Percentiles rank a stretch among this genome's conserved stretches.
Evolutionary conservation across 2,888 invertebrate genomes (phyloP).

Genomic region (Synergus itoensis): DNA sequence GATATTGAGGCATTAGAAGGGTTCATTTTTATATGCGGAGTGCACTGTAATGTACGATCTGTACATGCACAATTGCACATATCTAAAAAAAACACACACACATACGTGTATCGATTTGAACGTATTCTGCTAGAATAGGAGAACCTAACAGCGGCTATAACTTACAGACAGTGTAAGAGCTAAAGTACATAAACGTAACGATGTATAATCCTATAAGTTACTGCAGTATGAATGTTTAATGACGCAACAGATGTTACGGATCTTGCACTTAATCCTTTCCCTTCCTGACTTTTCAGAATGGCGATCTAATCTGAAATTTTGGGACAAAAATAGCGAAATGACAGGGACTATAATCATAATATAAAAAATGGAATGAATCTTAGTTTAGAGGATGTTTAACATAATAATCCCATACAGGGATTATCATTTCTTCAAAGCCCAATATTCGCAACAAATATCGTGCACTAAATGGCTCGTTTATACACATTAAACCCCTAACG

Average conservation of each 20-base stretch:
- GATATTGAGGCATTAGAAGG: not conserved
- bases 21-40: not conserved
- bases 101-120: not conserved
- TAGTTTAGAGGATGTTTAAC: not conserved
- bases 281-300: not conserved
- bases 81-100: not conserved
- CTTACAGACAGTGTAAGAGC: slow-evolving; percentile 3
- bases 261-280: too few relatives aligned
- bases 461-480: slow-evolving; percentile 4
- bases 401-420: slow-evolving; percentile 6
- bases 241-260: slow-evolving; percentile 16
- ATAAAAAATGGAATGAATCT: too few relatives aligned
- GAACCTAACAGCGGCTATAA: slow-evolving; percentile 3
- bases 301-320: too few relatives aligned
- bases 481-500: slow-evolving; percentile 29
- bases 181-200: slow-evolving; percentile 26
- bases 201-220: slow-evolving; percentile 9
- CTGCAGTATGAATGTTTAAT: slow-evolving; percentile 8
- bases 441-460: slow-evolving; percentile 12
- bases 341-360: too few relatives aligned
- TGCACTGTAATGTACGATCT: not conserved
- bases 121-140: not conserved
- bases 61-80: not conserved
- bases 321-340: too few relatives aligned
- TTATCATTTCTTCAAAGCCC: not conserved